A percentile compares a stretch with the other conserved stretches of the same genome.
phyloP scores from a whole-genome alignment of 2,888 invertebrate genomes.

The Netelia melanura region DNA sequence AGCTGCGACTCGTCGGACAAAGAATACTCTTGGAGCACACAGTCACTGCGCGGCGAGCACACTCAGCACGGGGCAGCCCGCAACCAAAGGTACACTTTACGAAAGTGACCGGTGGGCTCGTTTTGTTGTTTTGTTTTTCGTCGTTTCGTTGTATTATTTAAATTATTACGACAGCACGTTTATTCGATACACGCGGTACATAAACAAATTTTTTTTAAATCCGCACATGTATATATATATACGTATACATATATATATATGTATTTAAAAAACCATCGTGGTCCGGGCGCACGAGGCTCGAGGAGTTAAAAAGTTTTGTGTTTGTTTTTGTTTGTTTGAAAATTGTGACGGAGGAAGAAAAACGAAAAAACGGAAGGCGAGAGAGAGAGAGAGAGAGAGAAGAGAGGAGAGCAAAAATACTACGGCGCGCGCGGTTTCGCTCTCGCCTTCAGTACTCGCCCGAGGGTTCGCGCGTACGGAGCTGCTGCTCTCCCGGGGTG shows the following conservation, averaged over 20 bases:
- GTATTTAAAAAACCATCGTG: too few relatives aligned
- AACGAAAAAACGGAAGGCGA: slow-evolving; percentile 12
- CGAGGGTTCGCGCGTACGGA: slow-evolving; percentile 65
- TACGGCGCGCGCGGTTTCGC: slow-evolving; percentile 41
- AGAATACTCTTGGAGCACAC: slow-evolving; percentile 83
- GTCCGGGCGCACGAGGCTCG: not conserved
- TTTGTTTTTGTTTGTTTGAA: slow-evolving; percentile 17
- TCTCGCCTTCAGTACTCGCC: slow-evolving; percentile 59
- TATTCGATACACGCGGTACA: not conserved
- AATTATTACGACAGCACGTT: not conserved
- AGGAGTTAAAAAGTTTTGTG: slow-evolving; percentile 4
- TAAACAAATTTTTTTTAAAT: not conserved
- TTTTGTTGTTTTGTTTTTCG: slow-evolving; percentile 39
- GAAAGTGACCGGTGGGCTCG: slow-evolving; percentile 64
- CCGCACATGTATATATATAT: too few relatives aligned
- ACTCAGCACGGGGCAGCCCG: slow-evolving; percentile 84
- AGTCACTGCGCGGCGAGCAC: slow-evolving; percentile 84
- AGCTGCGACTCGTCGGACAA: slow-evolving; percentile 83
- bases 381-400: slow-evolving; percentile 19
- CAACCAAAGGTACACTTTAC: slow-evolving; percentile 83
- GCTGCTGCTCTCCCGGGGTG: slow-evolving; percentile 12
- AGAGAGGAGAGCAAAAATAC: not conserved
- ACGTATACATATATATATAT: too few relatives aligned
- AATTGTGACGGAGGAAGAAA: slow-evolving; percentile 12
- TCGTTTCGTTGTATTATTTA: slow-evolving; percentile 27